These are phyloP conservation scores for Connochaetes taurinus DNA, from an alignment of 2,113 vertebrate species.

Conservation along the genomic window DNA sequence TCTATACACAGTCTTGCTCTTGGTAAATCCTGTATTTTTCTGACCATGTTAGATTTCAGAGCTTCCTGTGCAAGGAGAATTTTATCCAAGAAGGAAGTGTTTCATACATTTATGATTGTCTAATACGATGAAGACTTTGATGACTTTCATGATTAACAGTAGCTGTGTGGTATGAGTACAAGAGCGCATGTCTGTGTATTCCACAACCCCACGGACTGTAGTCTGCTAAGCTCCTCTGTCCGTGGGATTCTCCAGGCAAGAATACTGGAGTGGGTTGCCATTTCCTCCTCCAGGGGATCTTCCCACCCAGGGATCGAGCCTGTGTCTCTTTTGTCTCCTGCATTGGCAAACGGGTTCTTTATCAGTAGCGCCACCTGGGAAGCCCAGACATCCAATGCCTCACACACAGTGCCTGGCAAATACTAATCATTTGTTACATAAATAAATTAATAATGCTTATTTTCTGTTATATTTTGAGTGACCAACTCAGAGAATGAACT, in stretches of 20 bases:
- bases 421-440: not conserved
- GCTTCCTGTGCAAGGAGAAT: not conserved
- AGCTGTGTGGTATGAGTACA: not conserved
- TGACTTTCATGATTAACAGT: not conserved
- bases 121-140: not conserved
- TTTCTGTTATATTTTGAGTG: not conserved
- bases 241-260: not conserved
- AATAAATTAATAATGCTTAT: not conserved
- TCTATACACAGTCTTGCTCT: not conserved
- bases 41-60: not conserved
- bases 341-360: not conserved
- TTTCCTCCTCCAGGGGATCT: not conserved
- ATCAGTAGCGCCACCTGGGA: not conserved
- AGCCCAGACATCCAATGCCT: not conserved
- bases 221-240: not conserved
- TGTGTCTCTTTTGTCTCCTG: not conserved
- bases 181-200: not conserved
- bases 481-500: not conserved
- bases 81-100: not conserved
- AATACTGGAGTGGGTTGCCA: not conserved
- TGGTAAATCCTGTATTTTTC: not conserved
- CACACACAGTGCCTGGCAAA: not conserved
- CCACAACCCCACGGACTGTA: not conserved
- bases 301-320: not conserved
- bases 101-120: not conserved